Percentiles rank a stretch among this genome's conserved stretches.
These are phyloP conservation scores for Acrocephalus arundinaceus DNA, from an alignment of 2,113 vertebrate genomes.

Conservation along the genomic window DNA sequence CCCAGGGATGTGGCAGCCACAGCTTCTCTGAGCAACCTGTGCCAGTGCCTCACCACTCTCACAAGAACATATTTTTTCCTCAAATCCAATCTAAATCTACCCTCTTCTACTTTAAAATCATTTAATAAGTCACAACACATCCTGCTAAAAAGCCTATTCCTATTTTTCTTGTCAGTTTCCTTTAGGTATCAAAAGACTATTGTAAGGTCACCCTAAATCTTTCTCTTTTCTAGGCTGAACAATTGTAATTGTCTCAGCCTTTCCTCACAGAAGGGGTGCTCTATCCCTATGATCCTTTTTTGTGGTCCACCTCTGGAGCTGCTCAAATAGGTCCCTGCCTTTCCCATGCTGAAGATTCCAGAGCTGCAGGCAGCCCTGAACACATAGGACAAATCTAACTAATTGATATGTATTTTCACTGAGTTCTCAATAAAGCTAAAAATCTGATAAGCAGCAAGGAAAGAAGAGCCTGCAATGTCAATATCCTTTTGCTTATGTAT, in stretches of 20 bases:
- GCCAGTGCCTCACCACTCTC: background rate
- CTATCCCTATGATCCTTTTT: background rate
- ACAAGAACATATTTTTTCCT: background rate
- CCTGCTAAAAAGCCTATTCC: rapidly evolving
- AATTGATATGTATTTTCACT: background rate
- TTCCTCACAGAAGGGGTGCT: background rate
- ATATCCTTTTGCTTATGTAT: background rate
- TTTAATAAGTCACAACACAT: background rate
- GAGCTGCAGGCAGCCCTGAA: background rate
- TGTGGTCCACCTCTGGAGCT: background rate
- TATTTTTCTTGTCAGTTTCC: background rate
- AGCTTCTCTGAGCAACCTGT: rapidly evolving
- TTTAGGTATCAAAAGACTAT: background rate
- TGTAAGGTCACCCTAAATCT: background rate
- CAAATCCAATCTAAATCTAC: background rate
- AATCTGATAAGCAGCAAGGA: background rate
- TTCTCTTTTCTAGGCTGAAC: background rate
- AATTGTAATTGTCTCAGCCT: background rate
- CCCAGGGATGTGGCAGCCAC: rapidly evolving
- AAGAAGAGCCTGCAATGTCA: background rate
- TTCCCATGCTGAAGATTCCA: background rate
- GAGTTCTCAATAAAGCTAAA: background rate
- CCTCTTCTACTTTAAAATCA: background rate
- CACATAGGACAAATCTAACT: background rate
- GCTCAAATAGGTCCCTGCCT: background rate